Evolutionary conservation across 1,140 invertebrate genomes (phyloP).

Genomic region (Cardiocondyla obscurior): DNA sequence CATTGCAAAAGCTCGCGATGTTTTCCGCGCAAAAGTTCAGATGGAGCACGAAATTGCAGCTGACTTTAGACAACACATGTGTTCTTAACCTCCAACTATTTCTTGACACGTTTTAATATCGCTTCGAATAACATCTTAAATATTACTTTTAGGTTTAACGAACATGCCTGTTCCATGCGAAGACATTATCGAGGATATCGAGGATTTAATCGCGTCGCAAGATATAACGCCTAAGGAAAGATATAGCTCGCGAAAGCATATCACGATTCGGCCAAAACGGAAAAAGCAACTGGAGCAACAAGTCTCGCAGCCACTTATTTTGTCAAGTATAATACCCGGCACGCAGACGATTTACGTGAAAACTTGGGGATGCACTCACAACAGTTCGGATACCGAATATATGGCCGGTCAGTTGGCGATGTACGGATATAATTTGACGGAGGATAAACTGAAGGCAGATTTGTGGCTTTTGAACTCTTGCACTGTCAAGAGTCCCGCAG

Average conservation of each 20-base stretch:
- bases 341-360: conserved; percentile 96
- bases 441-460: conserved; percentile 93
- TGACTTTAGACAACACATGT: too few relatives aligned
- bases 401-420: conserved; percentile 97
- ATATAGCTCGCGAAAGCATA: conserved; percentile 88
- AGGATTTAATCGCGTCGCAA: conserved; percentile 91
- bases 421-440: conserved; percentile 94
- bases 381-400: conserved; percentile 98
- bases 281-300: conserved; percentile 63
- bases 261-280: conserved; percentile 86
- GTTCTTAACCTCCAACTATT: not conserved
- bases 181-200: conserved; percentile 90
- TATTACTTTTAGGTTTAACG: not conserved
- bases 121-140: not conserved
- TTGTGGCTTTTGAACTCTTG: conserved; percentile 98
- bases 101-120: not conserved
- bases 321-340: conserved; percentile 88
- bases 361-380: conserved; percentile 99
- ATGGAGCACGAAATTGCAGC: too few relatives aligned
- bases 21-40: too few relatives aligned
- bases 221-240: conserved; percentile 90
- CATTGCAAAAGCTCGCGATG: too few relatives aligned
- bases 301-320: conserved; percentile 57
- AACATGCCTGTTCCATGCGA: conserved; percentile 85
- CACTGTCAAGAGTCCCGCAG: conserved; percentile 98